A percentile compares a stretch with the other conserved stretches of the same genome.
These are phyloP conservation scores for Lycodopsis pacificus DNA, from an alignment of 2,797 vertebrate species.

Conservation along the genomic window DNA sequence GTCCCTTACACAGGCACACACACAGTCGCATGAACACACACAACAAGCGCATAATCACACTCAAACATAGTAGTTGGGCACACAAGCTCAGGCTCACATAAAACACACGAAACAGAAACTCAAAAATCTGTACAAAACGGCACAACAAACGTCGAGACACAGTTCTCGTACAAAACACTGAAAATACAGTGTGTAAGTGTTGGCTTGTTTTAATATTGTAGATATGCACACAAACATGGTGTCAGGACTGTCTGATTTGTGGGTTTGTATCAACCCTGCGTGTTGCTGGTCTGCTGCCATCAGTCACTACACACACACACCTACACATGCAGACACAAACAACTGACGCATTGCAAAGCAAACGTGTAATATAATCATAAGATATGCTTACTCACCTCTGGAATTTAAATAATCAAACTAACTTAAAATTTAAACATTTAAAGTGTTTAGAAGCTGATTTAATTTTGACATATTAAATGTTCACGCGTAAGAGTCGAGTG, in stretches of 20 bases:
- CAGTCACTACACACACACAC: conserved; percentile 50
- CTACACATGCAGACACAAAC: conserved; percentile 23
- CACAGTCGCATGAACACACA: conserved; percentile 7
- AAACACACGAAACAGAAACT: background rate
- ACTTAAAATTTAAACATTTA: conserved; percentile 5
- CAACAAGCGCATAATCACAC: background rate
- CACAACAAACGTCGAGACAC: background rate
- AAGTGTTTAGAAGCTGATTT: conserved; percentile 20
- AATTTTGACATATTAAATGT: conserved; percentile 5
- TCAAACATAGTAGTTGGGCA: background rate
- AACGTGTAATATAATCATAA: conserved; percentile 14
- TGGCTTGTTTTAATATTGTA: conserved; percentile 32
- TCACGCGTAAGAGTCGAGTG: background rate
- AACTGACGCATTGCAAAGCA: conserved; percentile 36
- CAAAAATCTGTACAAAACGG: conserved; percentile 3
- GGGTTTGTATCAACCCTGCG: conserved; percentile 73
- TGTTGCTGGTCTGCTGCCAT: conserved; percentile 75
- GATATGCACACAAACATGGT: conserved; percentile 34
- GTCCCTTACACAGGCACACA: conserved; percentile 46
- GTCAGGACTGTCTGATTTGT: conserved; percentile 75
- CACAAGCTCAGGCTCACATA: conserved; percentile 1
- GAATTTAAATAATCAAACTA: background rate
- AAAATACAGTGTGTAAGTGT: conserved; percentile 17
- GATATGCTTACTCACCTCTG: conserved; percentile 1
- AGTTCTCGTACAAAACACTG: conserved; percentile 26